Conservation (phyloP, 2,797 vertebrate species). For the Lates japonicus region DNA sequence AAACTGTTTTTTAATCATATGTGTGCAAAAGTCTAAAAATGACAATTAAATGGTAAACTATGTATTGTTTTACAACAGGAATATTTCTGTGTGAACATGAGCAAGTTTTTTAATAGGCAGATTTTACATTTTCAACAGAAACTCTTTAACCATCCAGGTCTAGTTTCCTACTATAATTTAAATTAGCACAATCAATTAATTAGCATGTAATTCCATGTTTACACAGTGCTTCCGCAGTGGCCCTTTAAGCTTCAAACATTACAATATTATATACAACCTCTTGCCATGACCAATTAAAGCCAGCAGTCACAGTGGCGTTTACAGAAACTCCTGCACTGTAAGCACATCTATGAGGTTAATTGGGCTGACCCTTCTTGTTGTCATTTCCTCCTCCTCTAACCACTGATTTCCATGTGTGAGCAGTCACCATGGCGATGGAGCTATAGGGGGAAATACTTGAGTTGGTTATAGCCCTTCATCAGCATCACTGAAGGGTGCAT, state of each 20-base stretch:
- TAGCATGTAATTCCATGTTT: constrained; percentile 60
- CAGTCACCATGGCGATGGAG: constrained; percentile 33
- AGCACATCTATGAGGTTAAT: constrained; percentile 73
- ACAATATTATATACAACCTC: background rate
- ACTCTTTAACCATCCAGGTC: background rate
- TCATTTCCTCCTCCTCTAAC: constrained; percentile 27
- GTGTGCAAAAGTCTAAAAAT: background rate
- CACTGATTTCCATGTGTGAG: constrained; percentile 8
- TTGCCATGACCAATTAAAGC: constrained; percentile 47
- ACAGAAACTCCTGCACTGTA: constrained; percentile 39
- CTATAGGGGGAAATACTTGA: background rate
- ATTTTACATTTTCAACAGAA: background rate
- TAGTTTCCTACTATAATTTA: constrained; percentile 41
- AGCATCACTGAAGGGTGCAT: constrained; percentile 19
- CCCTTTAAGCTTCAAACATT: constrained; percentile 45
- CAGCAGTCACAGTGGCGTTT: constrained; percentile 1
- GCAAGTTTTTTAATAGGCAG: background rate
- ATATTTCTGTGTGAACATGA: background rate
- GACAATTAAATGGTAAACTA: too few species aligned
- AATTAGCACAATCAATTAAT: constrained; percentile 58
- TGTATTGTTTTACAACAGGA: background rate
- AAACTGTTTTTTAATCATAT: background rate
- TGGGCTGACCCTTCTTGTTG: constrained; percentile 53
- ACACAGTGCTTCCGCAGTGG: constrained; percentile 4
- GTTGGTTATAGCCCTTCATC: constrained; percentile 22